A percentile compares a stretch with the other conserved stretches of the same genome.
phyloP scores from a whole-genome alignment of 2,113 vertebrate species.

The Serilophus lunatus region DNA sequence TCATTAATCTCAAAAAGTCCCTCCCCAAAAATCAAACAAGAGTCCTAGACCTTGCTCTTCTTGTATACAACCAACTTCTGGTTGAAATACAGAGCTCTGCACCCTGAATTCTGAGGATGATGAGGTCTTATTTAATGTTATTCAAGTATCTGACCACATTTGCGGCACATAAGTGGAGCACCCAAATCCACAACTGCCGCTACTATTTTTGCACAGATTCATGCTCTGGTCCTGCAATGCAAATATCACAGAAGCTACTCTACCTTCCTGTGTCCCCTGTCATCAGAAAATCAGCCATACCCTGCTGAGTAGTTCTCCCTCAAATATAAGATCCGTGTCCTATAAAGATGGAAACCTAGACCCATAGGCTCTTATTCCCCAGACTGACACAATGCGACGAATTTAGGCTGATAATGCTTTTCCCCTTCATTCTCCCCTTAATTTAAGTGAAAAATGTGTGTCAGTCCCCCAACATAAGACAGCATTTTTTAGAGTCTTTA shows the following conservation, averaged over 20 bases:
- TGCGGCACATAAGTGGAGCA: neutral
- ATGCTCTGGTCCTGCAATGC: no score
- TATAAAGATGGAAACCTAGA: neutral
- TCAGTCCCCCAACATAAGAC: neutral
- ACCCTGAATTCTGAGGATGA: neutral
- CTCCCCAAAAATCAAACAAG: neutral
- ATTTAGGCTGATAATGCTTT: neutral
- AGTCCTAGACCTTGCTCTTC: neutral
- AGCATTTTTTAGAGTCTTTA: neutral
- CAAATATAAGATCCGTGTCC: neutral
- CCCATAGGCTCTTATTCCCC: neutral
- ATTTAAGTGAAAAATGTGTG: neutral
- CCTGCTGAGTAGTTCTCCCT: no score
- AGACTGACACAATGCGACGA: neutral
- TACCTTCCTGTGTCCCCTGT: no score
- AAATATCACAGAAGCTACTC: no score
- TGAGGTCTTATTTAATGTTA: neutral
- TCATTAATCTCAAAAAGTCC: accelerated
- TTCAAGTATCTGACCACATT: neutral
- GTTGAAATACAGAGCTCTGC: neutral
- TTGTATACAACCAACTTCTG: neutral
- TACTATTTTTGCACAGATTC: no score
- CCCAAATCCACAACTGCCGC: no score
- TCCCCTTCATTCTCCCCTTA: neutral
- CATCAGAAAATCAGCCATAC: no score